Conservation (phyloP, 2,797 vertebrate species). For the Epinephelus malabaricus region DNA sequence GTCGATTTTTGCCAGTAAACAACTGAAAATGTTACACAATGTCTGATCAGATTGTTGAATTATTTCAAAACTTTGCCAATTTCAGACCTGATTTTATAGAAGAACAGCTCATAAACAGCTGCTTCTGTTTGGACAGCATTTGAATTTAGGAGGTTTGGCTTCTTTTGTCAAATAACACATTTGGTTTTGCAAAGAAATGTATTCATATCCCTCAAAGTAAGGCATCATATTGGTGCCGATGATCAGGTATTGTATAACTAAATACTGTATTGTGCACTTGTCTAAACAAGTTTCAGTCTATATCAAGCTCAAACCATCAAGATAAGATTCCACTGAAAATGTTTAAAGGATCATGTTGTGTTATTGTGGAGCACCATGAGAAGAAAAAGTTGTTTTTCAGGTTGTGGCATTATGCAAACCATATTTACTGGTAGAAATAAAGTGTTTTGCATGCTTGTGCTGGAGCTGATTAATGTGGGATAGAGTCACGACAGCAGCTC, state of each 20-base stretch:
- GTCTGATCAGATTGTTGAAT: neutral
- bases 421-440: neutral
- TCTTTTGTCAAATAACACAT: too few relatives aligned
- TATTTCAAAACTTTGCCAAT: neutral
- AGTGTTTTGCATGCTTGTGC: conserved; percentile 14
- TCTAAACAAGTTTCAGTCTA: neutral
- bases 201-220: neutral
- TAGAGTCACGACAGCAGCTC: neutral
- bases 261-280: too few relatives aligned
- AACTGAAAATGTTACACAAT: too few relatives aligned
- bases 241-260: neutral
- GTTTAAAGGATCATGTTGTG: neutral
- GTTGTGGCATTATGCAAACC: conserved; percentile 21
- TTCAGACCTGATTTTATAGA: neutral
- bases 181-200: neutral
- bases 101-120: neutral
- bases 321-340: neutral
- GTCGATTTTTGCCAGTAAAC: too few relatives aligned
- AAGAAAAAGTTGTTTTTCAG: conserved; percentile 1
- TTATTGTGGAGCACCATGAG: too few relatives aligned
- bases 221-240: neutral
- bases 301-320: neutral
- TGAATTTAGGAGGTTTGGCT: neutral
- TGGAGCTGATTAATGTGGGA: conserved; percentile 2
- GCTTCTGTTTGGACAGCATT: neutral